These are phyloP conservation scores for Melanostigma gelatinosum DNA, from an alignment of 2,113 vertebrate species.

Conservation along the genomic window DNA sequence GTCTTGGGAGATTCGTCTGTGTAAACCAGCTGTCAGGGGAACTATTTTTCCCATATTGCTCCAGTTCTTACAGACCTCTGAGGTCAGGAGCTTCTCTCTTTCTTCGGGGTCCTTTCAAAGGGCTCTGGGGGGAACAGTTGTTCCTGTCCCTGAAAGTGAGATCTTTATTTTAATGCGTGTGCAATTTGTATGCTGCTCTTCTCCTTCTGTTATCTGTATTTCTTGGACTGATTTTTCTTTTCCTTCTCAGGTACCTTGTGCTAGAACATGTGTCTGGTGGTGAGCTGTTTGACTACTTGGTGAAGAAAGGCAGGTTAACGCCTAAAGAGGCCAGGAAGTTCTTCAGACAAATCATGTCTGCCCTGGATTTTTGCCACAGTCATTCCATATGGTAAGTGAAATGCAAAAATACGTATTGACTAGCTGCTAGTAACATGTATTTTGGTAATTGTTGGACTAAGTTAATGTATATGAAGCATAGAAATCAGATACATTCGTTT, in stretches of 20 bases:
- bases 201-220: background rate
- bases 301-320: conserved; percentile 98
- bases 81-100: conserved; percentile 7
- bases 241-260: conserved; percentile 91
- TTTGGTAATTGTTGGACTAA: background rate
- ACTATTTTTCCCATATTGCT: background rate
- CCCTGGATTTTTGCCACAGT: conserved; percentile 99
- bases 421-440: background rate
- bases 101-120: background rate
- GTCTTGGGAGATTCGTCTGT: conserved; percentile 27
- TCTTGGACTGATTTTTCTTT: background rate
- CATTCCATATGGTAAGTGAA: conserved; percentile 97
- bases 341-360: conserved; percentile 99
- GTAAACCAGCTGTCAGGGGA: conserved; percentile 19
- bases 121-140: conserved; percentile 4
- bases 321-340: conserved; percentile 99
- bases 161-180: background rate
- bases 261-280: conserved; percentile 99
- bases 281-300: conserved; percentile 98
- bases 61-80: conserved; percentile 17
- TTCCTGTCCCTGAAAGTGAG: background rate
- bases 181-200: conserved; percentile 9
- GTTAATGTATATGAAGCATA: background rate
- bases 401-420: background rate
- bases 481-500: background rate